Conservation (phyloP, 2,888 invertebrate species). For the Patella depressa region DNA sequence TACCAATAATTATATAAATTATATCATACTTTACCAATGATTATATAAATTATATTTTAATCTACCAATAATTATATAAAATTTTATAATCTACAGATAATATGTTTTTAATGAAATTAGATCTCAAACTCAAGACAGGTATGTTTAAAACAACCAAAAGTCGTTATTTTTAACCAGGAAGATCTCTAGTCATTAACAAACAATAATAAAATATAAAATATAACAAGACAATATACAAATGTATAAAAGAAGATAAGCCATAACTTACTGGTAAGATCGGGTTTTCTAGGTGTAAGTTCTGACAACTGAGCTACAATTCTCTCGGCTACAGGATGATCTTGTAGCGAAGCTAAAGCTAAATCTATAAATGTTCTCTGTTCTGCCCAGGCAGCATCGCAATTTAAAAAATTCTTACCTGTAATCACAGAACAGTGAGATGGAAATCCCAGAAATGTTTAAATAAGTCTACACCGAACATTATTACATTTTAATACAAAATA, state of each 20-base stretch:
- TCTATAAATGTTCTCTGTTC: constrained; percentile 60
- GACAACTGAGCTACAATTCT: constrained; percentile 43
- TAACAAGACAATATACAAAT: too few relatives aligned
- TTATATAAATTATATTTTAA: too few relatives aligned
- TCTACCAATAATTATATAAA: too few relatives aligned
- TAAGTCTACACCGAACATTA: neutral
- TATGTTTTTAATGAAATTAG: too few relatives aligned
- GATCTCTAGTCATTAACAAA: too few relatives aligned
- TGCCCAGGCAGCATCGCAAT: constrained; percentile 54
- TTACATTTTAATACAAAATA: neutral
- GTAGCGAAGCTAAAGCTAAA: constrained; percentile 49
- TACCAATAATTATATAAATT: too few relatives aligned
- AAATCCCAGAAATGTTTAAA: neutral
- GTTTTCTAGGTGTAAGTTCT: constrained; percentile 37
- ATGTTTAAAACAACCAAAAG: too few relatives aligned
- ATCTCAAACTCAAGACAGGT: too few relatives aligned
- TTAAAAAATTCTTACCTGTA: constrained; percentile 42
- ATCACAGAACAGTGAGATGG: neutral
- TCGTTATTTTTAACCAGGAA: too few relatives aligned
- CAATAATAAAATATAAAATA: too few relatives aligned
- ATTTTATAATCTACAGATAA: too few relatives aligned
- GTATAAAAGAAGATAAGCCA: neutral
- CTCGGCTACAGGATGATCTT: constrained; percentile 48
- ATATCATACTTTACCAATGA: too few relatives aligned
- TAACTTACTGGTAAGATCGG: constrained; percentile 43